Evolutionary conservation across 2,888 invertebrate genomes (phyloP), one percentile per base, ranked within the genome.

Genomic region (Atethmia centrago): DNA sequence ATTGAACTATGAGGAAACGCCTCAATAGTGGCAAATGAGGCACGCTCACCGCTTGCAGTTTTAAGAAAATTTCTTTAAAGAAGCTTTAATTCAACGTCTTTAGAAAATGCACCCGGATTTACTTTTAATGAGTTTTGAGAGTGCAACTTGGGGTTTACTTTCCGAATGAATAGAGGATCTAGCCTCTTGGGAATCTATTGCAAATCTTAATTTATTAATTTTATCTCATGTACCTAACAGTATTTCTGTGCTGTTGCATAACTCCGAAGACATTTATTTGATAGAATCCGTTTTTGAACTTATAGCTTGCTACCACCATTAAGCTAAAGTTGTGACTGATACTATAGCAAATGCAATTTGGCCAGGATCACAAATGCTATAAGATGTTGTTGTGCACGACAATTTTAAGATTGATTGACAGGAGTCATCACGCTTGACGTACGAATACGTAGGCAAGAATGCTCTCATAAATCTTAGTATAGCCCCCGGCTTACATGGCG

Each of bases 71-170:
- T 93, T 93, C 93, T 93, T 93, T 92, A 93, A 92, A 92, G 93
- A 93, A 93, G 92, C 92, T 90, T 94, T 94, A 94, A 95, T 94
- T 95, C 95, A 93, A 86, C 94, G 94, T 95, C 96, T 95, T 94
- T 94, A 92, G 94, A 95, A 95, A 95, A 94, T 94, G 94, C 95
- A 92, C 88, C 92, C 91, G 93, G 95, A 95, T 96, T 95, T 95
- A 94, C 94, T 95, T 96, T 96, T 96, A 96, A 96, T 96, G 95
- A 96, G 95, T 95, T 95, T 93, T 91, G 92, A 93, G 93, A 92
- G 93, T 92, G 91, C 93, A 93, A 94, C 92, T 95, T 92, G 93
- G 90, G 94, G 92, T 93, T 95, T 95, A 93, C 94, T 94, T 93
- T 93, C 91, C 93, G 91, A 93, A 94, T 94, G 92, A 95, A 95